A percentile compares a stretch with the other conserved stretches of the same genome.
phyloP scores from a whole-genome alignment of 2,888 invertebrate species.

The Athrips mouffetella region DNA sequence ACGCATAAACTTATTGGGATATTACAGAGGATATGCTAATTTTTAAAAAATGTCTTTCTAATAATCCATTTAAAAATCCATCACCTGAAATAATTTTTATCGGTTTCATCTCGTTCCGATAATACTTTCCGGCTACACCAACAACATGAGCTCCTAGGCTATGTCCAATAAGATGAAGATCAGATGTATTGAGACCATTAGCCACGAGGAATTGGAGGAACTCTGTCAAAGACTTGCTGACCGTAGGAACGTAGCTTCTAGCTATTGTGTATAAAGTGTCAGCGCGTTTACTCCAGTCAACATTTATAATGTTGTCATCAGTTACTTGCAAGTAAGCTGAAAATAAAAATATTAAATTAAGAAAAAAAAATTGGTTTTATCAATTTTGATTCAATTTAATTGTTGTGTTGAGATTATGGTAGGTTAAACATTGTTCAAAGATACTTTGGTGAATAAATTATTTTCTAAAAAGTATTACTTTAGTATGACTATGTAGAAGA shows the following conservation, averaged over 20 bases:
- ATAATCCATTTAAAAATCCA: too few relatives aligned
- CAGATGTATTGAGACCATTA: conserved; percentile 9
- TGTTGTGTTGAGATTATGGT: too few relatives aligned
- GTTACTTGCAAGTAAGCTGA: background rate
- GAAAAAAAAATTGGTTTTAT: too few relatives aligned
- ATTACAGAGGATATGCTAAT: too few relatives aligned
- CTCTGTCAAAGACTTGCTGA: conserved; percentile 3
- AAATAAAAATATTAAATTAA: background rate
- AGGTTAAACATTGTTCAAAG: too few relatives aligned
- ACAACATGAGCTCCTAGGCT: conserved; percentile 53
- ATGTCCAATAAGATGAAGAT: conserved; percentile 39
- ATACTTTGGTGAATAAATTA: too few relatives aligned
- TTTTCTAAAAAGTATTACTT: too few relatives aligned
- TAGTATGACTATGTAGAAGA: too few relatives aligned
- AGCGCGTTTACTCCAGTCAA: conserved; percentile 23
- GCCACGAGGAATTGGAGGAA: conserved; percentile 4
- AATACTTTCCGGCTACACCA: conserved; percentile 40
- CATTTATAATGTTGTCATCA: conserved; percentile 13
- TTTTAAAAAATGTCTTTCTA: too few relatives aligned
- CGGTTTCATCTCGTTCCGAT: background rate
- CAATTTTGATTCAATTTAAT: too few relatives aligned
- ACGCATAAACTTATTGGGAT: too few relatives aligned
- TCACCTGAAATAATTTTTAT: background rate
- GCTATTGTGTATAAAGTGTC: background rate
- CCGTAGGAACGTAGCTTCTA: background rate